phyloP scores from a whole-genome alignment of 2,888 invertebrate species.

The Platycheirus albimanus region DNA sequence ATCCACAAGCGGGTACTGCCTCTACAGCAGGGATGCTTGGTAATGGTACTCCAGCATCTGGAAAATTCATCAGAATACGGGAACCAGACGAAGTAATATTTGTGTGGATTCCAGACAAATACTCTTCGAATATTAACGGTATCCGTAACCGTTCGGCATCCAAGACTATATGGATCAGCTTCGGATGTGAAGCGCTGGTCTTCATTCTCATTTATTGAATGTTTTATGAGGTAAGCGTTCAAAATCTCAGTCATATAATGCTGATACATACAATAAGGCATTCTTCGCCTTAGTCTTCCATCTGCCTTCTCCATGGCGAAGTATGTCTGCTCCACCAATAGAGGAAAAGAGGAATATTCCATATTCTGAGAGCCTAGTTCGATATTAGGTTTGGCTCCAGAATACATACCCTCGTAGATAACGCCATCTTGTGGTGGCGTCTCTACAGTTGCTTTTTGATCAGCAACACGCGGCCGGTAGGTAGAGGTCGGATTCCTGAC shows the following conservation, averaged over 20 bases:
- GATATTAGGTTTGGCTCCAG: not conserved
- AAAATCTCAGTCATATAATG: not conserved
- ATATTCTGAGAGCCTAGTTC: not conserved
- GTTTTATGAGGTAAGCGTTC: not conserved
- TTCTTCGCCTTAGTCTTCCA: not conserved
- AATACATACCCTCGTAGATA: not conserved
- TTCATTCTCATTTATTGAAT: constrained; percentile 1
- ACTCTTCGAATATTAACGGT: not conserved
- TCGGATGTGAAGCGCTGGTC: not conserved
- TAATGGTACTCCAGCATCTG: not conserved
- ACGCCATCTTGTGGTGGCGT: not conserved
- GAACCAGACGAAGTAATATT: not conserved
- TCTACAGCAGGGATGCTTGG: not conserved
- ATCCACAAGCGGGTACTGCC: not conserved
- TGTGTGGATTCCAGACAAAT: not conserved
- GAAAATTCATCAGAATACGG: not conserved
- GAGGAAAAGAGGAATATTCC: not conserved
- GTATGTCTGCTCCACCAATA: constrained; percentile 1
- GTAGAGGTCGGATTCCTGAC: not conserved
- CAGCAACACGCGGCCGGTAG: not conserved
- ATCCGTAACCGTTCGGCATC: not conserved
- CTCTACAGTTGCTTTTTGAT: not conserved
- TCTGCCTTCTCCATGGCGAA: constrained; percentile 8
- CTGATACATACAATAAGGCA: constrained; percentile 12
- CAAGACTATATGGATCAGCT: not conserved